Evolutionary conservation across 2,888 invertebrate genomes (phyloP).

Genomic region (Notodonta ziczac): DNA sequence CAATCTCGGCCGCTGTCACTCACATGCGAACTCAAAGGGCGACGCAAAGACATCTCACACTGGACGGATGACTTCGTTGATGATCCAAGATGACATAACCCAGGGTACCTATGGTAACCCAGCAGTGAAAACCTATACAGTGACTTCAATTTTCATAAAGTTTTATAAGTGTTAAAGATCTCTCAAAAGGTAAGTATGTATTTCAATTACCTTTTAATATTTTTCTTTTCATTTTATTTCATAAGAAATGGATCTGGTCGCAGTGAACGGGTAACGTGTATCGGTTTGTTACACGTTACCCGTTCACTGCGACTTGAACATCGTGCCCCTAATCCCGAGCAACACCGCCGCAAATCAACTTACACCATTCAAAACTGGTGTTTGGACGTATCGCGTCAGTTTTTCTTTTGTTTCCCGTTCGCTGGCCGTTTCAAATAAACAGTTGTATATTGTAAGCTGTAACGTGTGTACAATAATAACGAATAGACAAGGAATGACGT

Average conservation of each 20-base stretch:
- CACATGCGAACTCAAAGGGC: constrained; percentile 26
- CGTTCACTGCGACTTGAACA: too few species aligned
- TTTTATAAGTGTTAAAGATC: too few species aligned
- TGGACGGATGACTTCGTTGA: constrained; percentile 8
- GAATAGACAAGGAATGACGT: constrained; percentile 50
- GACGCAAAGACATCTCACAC: constrained; percentile 1
- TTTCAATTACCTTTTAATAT: too few species aligned
- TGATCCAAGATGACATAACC: not conserved
- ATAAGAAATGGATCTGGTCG: too few species aligned
- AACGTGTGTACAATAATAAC: constrained; percentile 47
- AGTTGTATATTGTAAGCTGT: constrained; percentile 31
- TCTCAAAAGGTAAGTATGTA: too few species aligned
- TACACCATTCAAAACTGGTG: constrained; percentile 12
- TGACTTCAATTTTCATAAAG: too few species aligned
- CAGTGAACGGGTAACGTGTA: too few species aligned
- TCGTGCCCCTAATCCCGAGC: too few species aligned
- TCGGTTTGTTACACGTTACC: too few species aligned
- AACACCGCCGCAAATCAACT: constrained; percentile 15
- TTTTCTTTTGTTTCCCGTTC: constrained; percentile 19
- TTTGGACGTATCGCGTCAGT: constrained; percentile 16
- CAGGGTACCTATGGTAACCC: too few species aligned
- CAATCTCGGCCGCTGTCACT: constrained; percentile 37
- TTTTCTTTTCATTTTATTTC: too few species aligned
- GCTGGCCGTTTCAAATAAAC: constrained; percentile 18
- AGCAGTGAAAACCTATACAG: too few species aligned